Evolutionary conservation across 2,888 invertebrate species (phyloP).

Genomic region (Agrotis ipsilon): DNA sequence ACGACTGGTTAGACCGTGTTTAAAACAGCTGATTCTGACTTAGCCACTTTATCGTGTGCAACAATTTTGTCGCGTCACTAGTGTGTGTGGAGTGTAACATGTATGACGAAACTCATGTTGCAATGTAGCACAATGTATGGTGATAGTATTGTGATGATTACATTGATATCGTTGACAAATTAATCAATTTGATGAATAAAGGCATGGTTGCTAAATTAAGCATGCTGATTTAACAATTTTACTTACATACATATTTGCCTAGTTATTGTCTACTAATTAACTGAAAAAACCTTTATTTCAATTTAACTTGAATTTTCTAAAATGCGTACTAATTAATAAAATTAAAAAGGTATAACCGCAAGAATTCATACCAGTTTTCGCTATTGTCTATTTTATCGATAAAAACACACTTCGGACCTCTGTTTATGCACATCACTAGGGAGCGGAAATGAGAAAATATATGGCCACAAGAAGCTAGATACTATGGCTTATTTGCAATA

Average conservation of each 20-base stretch:
- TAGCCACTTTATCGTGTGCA: conserved; percentile 80
- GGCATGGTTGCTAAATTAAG: conserved; percentile 26
- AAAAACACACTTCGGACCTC: conserved; percentile 6
- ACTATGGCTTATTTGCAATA: too few relatives aligned
- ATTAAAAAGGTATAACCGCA: conserved; percentile 12
- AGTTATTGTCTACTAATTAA: too few relatives aligned
- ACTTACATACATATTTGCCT: too few relatives aligned
- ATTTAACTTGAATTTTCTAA: not conserved
- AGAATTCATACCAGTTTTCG: not conserved
- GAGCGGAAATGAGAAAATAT: conserved; percentile 16
- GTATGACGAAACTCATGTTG: conserved; percentile 70
- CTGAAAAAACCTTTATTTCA: not conserved
- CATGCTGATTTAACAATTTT: not conserved
- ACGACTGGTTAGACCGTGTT: conserved; percentile 85
- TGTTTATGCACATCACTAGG: conserved; percentile 14
- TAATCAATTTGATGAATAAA: conserved; percentile 9
- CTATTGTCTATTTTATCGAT: conserved; percentile 28
- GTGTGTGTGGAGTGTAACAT: conserved; percentile 72
- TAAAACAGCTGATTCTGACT: conserved; percentile 77
- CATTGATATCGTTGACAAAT: conserved; percentile 23
- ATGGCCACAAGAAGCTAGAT: conserved; percentile 19
- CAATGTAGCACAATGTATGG: conserved; percentile 70
- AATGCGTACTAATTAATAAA: too few relatives aligned
- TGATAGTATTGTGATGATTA: conserved; percentile 34
- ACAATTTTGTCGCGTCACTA: conserved; percentile 79